Conservation (phyloP, 2,797 vertebrate genomes). For the Gambelia wislizenii region DNA sequence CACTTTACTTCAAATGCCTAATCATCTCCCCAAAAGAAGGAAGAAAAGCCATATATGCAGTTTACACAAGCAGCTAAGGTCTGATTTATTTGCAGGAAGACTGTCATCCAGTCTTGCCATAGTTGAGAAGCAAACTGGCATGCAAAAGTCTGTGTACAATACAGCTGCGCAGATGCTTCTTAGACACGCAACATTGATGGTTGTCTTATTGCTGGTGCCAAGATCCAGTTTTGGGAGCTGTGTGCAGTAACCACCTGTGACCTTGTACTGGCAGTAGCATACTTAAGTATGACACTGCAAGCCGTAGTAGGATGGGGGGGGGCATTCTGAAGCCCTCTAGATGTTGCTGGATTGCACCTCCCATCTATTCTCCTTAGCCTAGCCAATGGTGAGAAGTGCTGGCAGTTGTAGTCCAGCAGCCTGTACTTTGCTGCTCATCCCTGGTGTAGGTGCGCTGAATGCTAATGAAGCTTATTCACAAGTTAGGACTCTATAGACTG, state of each 20-base stretch:
- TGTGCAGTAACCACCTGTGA: neutral
- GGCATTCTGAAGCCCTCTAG: too few species aligned
- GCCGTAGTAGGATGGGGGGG: too few species aligned
- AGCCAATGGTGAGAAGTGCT: too few species aligned
- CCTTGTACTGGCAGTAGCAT: neutral
- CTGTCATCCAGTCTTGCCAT: neutral
- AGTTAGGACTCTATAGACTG: neutral
- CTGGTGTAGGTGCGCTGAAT: neutral
- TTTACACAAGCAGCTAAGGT: neutral
- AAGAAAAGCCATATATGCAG: neutral
- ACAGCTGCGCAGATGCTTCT: neutral
- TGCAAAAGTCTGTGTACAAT: neutral
- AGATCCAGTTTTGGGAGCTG: neutral
- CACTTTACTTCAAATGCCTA: neutral
- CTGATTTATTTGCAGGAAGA: neutral
- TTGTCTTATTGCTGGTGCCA: neutral
- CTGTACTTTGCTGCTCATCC: neutral
- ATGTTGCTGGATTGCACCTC: too few species aligned
- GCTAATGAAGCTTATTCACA: neutral
- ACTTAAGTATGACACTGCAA: neutral
- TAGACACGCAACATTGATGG: neutral
- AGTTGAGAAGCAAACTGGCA: neutral
- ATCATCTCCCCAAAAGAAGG: too few species aligned
- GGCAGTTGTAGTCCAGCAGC: too few species aligned
- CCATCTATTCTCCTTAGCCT: too few species aligned